These are phyloP conservation scores for Acanthurus lineatus DNA, from an alignment of 2,797 vertebrate genomes.

Conservation along the genomic window DNA sequence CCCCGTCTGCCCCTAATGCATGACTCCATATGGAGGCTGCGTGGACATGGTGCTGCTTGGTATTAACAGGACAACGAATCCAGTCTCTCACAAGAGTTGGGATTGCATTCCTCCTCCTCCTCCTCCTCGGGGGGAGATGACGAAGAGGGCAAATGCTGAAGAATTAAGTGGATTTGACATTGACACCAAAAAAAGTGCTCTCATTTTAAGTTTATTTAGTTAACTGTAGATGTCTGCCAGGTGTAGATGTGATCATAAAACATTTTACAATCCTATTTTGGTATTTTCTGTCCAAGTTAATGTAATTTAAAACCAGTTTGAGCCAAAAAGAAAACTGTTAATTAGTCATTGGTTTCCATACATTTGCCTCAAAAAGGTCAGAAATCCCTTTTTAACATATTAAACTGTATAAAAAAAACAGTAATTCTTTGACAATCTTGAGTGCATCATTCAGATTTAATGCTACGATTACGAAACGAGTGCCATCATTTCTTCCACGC, in stretches of 20 bases:
- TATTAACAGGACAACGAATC: constrained; percentile 62
- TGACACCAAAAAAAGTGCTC: constrained; percentile 16
- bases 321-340: background rate
- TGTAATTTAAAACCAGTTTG: background rate
- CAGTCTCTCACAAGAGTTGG: constrained; percentile 36
- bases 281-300: background rate
- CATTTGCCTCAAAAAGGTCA: background rate
- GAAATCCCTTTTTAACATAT: background rate
- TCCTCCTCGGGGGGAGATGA: constrained; percentile 31
- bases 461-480: constrained; percentile 26
- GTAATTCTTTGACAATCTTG: background rate
- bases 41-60: constrained; percentile 63
- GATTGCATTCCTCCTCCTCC: constrained; percentile 36
- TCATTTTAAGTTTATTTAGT: background rate
- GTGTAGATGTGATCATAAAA: background rate
- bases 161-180: constrained; percentile 50
- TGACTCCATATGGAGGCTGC: constrained; percentile 47
- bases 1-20: constrained; percentile 63
- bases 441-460: constrained; percentile 25
- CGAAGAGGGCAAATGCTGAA: constrained; percentile 32
- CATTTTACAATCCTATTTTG: no score
- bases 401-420: background rate
- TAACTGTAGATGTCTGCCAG: background rate
- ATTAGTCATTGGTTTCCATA: background rate
- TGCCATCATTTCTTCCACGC: background rate